Conservation (phyloP, 2,113 vertebrate genomes). For the Pampusana beccarii region DNA sequence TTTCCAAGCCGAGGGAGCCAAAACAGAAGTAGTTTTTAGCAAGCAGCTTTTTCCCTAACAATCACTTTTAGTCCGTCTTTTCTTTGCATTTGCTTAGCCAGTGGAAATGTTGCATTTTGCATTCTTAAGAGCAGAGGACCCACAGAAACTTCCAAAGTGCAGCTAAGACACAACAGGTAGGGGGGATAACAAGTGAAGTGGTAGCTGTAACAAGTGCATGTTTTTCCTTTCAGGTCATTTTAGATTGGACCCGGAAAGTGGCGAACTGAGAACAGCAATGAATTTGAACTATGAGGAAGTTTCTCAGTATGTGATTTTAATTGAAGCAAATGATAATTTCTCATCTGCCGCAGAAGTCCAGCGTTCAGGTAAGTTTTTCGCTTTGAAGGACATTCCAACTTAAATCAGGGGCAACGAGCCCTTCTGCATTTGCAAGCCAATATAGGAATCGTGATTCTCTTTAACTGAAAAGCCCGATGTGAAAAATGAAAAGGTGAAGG, state of each 20-base stretch:
- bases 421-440: background rate
- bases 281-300: slow-evolving; percentile 57
- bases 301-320: slow-evolving; percentile 54
- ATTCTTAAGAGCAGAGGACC: background rate
- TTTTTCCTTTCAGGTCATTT: slow-evolving; percentile 59
- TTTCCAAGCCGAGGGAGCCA: background rate
- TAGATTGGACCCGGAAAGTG: slow-evolving; percentile 40
- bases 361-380: slow-evolving; percentile 14
- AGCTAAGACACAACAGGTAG: background rate
- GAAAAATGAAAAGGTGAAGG: background rate
- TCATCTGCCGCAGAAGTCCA: background rate
- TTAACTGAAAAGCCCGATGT: background rate
- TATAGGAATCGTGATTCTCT: background rate
- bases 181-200: background rate
- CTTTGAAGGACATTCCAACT: background rate
- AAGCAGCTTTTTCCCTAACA: background rate
- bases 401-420: background rate
- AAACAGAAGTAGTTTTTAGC: background rate
- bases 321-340: slow-evolving; percentile 14
- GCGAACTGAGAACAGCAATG: slow-evolving; percentile 55
- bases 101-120: background rate
- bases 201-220: background rate
- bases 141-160: background rate
- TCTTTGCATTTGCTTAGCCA: background rate
- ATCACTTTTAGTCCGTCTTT: background rate